Conservation (phyloP, 2,113 vertebrate genomes). For the Ardeotis arabs region DNA sequence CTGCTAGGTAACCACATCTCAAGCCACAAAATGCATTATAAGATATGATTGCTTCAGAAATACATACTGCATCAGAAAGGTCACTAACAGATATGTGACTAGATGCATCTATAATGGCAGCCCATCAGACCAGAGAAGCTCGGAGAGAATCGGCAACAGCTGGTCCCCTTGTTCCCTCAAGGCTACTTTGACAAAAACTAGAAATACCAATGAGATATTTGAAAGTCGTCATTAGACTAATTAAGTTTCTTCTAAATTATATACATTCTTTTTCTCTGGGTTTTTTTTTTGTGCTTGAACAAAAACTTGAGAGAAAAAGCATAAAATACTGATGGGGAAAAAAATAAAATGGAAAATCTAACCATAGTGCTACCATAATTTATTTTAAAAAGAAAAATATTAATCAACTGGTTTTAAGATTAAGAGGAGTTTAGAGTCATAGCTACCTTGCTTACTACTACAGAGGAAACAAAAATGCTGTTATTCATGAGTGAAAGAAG, state of each 20-base stretch:
- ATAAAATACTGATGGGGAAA: not conserved
- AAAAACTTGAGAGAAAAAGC: not conserved
- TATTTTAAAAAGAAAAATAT: not conserved
- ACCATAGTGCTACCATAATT: not conserved
- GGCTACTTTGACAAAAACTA: not conserved
- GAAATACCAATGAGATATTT: not conserved
- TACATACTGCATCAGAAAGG: conserved; percentile 33
- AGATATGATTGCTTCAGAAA: conserved; percentile 46
- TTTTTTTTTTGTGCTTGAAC: not conserved
- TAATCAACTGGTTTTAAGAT: not conserved
- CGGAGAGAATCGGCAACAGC: not conserved
- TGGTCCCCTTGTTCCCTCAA: not conserved
- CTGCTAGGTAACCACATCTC: conserved; percentile 86
- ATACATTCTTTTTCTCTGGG: not conserved
- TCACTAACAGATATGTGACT: conserved; percentile 45
- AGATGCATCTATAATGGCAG: conserved; percentile 25
- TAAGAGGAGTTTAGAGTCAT: not conserved
- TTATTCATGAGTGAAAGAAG: not conserved
- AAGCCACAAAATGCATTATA: not conserved
- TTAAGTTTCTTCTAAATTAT: not conserved
- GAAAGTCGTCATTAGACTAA: not conserved
- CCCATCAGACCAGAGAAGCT: not conserved
- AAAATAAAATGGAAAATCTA: not conserved
- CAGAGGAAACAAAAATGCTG: not conserved
- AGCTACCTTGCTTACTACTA: not conserved